These are phyloP conservation scores for Cephalopholis sonnerati DNA, from an alignment of 2,113 vertebrate genomes.

Conservation along the genomic window DNA sequence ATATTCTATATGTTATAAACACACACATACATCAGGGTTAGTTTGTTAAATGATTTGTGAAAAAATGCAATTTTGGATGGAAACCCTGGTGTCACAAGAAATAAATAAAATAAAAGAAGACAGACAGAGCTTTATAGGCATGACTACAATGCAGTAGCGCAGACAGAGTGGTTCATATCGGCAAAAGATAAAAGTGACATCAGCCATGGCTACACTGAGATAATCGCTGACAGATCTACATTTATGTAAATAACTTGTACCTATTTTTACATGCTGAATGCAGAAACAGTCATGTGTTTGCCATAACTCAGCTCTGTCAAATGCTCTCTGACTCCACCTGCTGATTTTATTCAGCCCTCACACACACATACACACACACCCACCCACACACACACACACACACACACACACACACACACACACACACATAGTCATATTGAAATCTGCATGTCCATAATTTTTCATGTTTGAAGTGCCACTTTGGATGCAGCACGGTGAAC, in stretches of 20 bases:
- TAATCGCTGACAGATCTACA: constrained; percentile 7
- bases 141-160: background rate
- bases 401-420: background rate
- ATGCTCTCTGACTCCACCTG: constrained; percentile 67
- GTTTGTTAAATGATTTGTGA: background rate
- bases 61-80: background rate
- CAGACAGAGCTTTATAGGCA: background rate
- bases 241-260: constrained; percentile 7
- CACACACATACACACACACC: background rate
- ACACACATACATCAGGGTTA: background rate
- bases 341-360: constrained; percentile 39
- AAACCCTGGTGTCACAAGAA: background rate
- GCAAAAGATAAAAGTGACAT: background rate
- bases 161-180: background rate
- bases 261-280: constrained; percentile 18
- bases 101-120: background rate
- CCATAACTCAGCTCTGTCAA: background rate
- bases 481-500: background rate
- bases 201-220: constrained; percentile 1
- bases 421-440: background rate
- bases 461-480: background rate
- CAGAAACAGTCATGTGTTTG: background rate
- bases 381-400: background rate
- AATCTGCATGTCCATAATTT: background rate
- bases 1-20: background rate